phyloP scores from a whole-genome alignment of 2,797 vertebrate species.

The Aselliscus stoliczkanus region DNA sequence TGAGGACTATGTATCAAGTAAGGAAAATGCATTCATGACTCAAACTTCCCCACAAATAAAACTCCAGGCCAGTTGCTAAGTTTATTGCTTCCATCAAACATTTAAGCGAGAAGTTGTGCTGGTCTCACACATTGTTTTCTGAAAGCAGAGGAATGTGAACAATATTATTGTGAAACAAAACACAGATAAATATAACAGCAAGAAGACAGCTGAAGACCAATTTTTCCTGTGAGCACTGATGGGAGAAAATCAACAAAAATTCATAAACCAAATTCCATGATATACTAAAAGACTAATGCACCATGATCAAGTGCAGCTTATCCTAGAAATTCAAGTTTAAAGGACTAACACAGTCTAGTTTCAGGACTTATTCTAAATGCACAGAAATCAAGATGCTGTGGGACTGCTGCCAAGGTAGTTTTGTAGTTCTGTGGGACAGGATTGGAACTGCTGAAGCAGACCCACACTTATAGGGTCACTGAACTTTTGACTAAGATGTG shows the following conservation, averaged over 20 bases:
- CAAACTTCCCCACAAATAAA: background rate
- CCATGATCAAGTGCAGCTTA: background rate
- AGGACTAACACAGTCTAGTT: background rate
- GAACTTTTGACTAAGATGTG: background rate
- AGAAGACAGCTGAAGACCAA: background rate
- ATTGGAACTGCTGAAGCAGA: background rate
- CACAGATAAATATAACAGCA: background rate
- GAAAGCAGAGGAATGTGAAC: background rate
- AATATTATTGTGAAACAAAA: background rate
- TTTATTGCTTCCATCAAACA: too few relatives aligned
- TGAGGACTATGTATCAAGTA: background rate
- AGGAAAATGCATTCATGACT: too few relatives aligned
- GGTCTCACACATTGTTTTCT: background rate
- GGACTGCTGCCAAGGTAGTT: background rate
- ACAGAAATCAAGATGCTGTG: background rate
- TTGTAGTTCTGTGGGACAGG: background rate
- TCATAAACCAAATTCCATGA: background rate
- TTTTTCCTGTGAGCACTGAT: background rate
- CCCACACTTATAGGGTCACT: background rate
- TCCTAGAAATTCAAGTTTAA: background rate
- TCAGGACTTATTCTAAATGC: background rate
- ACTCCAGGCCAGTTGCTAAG: too few relatives aligned
- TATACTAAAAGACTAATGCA: background rate
- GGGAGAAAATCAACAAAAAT: background rate
- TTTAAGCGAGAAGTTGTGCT: too few relatives aligned